Conservation (phyloP, 2,797 vertebrate genomes). For the Pseudochromis fuscus region DNA sequence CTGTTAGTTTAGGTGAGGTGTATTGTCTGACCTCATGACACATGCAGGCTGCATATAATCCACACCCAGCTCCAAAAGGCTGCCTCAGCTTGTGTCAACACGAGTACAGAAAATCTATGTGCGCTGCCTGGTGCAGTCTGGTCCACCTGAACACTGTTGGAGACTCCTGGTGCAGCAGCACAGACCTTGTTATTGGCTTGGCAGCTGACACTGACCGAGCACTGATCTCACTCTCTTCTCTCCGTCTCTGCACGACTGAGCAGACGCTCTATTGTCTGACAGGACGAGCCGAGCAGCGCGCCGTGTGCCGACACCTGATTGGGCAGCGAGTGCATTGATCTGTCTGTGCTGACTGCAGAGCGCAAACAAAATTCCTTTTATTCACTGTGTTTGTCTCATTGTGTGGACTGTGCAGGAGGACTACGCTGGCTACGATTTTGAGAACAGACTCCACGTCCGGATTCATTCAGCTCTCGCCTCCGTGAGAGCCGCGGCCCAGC, state of each 20-base stretch:
- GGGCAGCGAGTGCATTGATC: conserved; percentile 20
- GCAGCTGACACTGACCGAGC: conserved; percentile 19
- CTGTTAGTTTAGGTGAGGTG: background rate
- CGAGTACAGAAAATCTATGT: background rate
- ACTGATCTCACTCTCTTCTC: conserved; percentile 3
- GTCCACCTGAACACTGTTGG: background rate
- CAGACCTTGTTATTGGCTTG: conserved; percentile 8
- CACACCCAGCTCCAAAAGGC: background rate
- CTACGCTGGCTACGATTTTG: conserved; percentile 96
- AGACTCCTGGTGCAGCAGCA: conserved; percentile 8
- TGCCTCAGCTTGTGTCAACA: background rate
- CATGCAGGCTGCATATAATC: background rate
- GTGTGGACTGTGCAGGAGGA: conserved; percentile 88
- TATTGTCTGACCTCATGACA: background rate
- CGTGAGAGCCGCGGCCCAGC: conserved; percentile 88
- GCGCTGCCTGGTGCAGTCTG: conserved; percentile 8
- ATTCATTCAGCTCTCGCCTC: conserved; percentile 97
- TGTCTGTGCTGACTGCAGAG: conserved; percentile 15
- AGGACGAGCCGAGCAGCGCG: conserved; percentile 5
- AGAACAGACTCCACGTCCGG: conserved; percentile 97
- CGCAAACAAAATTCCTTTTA: background rate
- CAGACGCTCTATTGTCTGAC: conserved; percentile 21
- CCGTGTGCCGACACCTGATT: conserved; percentile 13
- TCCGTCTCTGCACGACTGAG: conserved; percentile 19
- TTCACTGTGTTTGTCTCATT: background rate